Evolutionary conservation across 1,140 invertebrate species (phyloP), one percentile per base, ranked within the genome.

Genomic region (Hirudo medicinalis): DNA sequence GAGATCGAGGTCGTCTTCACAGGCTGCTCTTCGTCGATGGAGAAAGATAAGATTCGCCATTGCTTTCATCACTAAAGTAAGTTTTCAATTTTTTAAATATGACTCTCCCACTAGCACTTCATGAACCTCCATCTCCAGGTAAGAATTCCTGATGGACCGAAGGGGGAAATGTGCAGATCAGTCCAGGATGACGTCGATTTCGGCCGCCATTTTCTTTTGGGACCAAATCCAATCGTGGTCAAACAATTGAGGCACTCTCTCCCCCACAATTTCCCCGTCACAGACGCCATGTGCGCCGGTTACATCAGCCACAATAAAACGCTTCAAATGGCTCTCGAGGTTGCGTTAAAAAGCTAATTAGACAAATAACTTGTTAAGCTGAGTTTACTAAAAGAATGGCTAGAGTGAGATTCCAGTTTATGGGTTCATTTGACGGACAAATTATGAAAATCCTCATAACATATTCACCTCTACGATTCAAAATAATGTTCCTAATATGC

Each of bases 101-200:
- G 25, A 57, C 54, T 36, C 20, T 57, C 54, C 25, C 54, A n/a
- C 9, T 27, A 15, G n/a, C 4, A 60, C 55, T 60, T 60, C 15
- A 25, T 11, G 22, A 11, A 63, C 11, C 4, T 63, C 57, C 22
- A 63, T 63, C 11, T 63, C 19, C 22, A 63, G 49, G 53, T 72
- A 43, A 72, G 67, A 66, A 70, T 72, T 49, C 72, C 72, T 22
- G 72, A 72, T 17, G 72, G 72, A 17, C 67, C 72, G 49, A 69
- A 72, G 55, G 72, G 72, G 5, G 72, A 72, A n/a, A 72, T 72
- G 72, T 72, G 72, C 54, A 32, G 68, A 49, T 60, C 49, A 15
- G 67, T 72, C 2, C 72, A 72, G 54, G 72, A 72, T 40, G 72
- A 72, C 29, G n/a, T 72, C 17, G 72, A 72, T 54, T 72, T 72